phyloP scores from a whole-genome alignment of 2,888 invertebrate species.

The Hyposoter dolosus region DNA sequence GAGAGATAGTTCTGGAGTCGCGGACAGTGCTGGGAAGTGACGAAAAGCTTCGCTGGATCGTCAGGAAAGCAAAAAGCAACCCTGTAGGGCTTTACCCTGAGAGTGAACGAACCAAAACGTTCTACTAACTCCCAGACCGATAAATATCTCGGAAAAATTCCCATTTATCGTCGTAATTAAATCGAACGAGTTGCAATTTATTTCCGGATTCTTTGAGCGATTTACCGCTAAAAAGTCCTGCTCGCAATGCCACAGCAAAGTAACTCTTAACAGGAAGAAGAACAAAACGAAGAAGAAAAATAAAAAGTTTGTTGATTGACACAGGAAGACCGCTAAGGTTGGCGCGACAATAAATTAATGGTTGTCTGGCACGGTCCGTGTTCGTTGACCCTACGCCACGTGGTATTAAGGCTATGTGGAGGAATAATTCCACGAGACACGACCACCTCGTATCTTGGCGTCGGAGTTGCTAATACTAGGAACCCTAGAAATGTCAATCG shows the following conservation, averaged over 20 bases:
- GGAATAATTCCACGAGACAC: conserved; percentile 73
- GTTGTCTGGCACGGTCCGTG: conserved; percentile 67
- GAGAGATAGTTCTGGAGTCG: neutral
- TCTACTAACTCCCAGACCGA: neutral
- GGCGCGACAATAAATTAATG: conserved; percentile 68
- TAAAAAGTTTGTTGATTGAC: conserved; percentile 42
- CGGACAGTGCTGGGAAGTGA: neutral
- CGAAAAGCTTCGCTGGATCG: neutral
- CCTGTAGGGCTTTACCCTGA: neutral
- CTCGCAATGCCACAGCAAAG: neutral
- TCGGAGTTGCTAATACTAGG: conserved; percentile 60
- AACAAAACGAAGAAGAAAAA: neutral
- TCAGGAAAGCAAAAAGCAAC: neutral
- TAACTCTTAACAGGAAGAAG: neutral
- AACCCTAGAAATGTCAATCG: conserved; percentile 74
- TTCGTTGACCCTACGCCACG: conserved; percentile 73
- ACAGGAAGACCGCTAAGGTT: conserved; percentile 60
- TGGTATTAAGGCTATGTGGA: conserved; percentile 68
- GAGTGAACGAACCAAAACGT: neutral
- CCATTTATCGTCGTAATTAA: neutral
- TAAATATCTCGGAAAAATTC: neutral
- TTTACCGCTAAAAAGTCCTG: neutral
- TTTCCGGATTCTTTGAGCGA: neutral
- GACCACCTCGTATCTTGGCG: conserved; percentile 69
- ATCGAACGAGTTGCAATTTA: conserved; percentile 1